Conservation (phyloP, 2,113 vertebrate species). For the Todiramphus saurophagus region DNA sequence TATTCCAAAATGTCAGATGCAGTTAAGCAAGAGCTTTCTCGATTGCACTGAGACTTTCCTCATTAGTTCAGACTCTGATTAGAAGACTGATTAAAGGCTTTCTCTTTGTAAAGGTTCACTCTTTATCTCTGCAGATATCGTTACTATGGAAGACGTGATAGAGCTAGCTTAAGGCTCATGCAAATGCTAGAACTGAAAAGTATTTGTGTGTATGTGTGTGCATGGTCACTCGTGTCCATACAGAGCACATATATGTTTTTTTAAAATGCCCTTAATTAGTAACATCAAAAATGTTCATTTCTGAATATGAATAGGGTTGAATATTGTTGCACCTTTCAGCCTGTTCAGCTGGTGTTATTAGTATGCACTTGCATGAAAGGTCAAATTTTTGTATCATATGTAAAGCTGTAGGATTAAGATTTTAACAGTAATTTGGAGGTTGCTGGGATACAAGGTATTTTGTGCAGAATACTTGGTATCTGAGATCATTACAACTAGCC, state of each 20-base stretch:
- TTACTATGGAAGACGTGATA: background rate
- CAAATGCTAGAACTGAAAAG: background rate
- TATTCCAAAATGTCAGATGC: slow-evolving; percentile 50
- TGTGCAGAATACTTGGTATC: slow-evolving; percentile 2
- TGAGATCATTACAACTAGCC: background rate
- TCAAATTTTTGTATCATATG: background rate
- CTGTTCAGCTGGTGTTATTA: background rate
- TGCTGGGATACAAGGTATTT: slow-evolving; percentile 37
- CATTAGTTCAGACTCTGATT: slow-evolving; percentile 43
- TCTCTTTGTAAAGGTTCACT: slow-evolving; percentile 42
- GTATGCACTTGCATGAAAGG: background rate
- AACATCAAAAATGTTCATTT: background rate
- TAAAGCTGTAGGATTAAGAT: slow-evolving; percentile 32
- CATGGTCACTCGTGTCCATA: background rate
- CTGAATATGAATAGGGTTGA: background rate
- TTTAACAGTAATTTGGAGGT: slow-evolving; percentile 39
- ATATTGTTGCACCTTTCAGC: background rate
- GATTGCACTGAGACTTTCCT: slow-evolving; percentile 17
- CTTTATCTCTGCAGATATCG: slow-evolving; percentile 31
- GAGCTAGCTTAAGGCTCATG: background rate
- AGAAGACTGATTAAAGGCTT: slow-evolving; percentile 45
- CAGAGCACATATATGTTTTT: background rate
- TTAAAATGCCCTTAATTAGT: background rate
- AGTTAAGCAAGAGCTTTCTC: slow-evolving; percentile 36
- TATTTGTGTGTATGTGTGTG: background rate